These are phyloP conservation scores for Capreolus pygargus DNA, from an alignment of 2,113 vertebrate genomes.

Conservation along the genomic window DNA sequence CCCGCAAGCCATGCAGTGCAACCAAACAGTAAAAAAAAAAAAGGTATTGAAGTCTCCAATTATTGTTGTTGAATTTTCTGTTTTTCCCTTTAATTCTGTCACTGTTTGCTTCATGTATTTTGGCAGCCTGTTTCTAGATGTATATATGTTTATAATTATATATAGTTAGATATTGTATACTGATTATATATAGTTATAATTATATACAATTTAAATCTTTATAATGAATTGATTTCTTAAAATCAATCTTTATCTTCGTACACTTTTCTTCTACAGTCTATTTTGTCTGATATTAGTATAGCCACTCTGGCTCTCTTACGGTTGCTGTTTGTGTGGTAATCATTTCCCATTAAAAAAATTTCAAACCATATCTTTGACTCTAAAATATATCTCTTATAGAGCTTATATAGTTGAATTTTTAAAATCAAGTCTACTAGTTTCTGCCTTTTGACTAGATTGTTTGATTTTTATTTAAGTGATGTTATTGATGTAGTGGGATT, in stretches of 20 bases:
- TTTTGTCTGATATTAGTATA: background rate
- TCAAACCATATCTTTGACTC: background rate
- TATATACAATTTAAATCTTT: background rate
- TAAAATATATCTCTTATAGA: background rate
- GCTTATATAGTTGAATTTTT: background rate
- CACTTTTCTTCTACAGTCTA: background rate
- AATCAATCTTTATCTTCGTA: background rate
- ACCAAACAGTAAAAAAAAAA: background rate
- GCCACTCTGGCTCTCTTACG: background rate
- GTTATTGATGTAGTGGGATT: background rate
- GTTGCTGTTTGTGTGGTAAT: background rate
- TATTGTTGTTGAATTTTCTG: background rate
- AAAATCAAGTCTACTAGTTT: background rate
- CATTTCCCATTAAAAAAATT: background rate
- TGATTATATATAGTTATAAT: background rate
- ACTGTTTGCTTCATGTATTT: conserved; percentile 14
- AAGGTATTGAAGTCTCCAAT: background rate
- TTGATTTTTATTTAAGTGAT: background rate
- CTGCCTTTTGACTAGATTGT: background rate
- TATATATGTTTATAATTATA: background rate
- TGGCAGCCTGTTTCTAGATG: background rate
- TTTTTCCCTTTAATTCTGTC: background rate
- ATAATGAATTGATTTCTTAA: background rate
- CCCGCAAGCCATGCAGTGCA: background rate
- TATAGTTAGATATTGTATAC: background rate